Base-by-base conservation (phyloP, 2,113 vertebrate species). In the Lutjanus erythropterus region DNA sequence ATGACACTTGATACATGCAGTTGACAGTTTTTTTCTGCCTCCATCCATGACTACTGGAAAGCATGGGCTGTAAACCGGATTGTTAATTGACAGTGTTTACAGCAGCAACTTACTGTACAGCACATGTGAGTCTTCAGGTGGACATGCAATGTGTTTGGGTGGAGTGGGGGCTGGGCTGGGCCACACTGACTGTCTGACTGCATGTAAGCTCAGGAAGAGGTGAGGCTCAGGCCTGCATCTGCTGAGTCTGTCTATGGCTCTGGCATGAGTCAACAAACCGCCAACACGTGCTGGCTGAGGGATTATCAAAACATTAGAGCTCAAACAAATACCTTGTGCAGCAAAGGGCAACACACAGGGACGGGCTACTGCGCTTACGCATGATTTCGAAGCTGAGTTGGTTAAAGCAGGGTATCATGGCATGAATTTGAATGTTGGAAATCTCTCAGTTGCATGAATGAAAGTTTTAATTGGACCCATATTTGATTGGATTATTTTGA, bases 241-340 rank as follows among this genome's bases (percentile, higher is more conserved):
- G 77, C 62, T 88, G 78, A 69, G 55, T 75, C 55, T 74, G 79
- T 82, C 71, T 89, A 21, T 73, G 83, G 70, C 82, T 84, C 71
- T 80, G 71, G 76, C 80, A 88, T 91, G 90, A 92, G 91, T 92
- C 84, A 94, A 92, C 88, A 93, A 93, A 92, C 91, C 88, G 49
- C 35, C 75, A 65, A 90, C 90, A 94, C 90, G 90, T 94, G 93
- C 86, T 88, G 75, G 29, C 27, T 60, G 41, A 84, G 69, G 88
- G 90, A 94, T 94, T 93, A 93, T 75, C 73, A 83, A 87, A 88
- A 88, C 83, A 81, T 73, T 53, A 59, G 60, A 86, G 79, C 79
- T 66, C 80, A 86, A 85, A 86, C 88, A 93, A 92, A 86, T 82
- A 65, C 62, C 58, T 74, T 65, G 62, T 49, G 75, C 82, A 82